phyloP scores from a whole-genome alignment of 2,888 invertebrate genomes.

The Chydorus sphaericus region DNA sequence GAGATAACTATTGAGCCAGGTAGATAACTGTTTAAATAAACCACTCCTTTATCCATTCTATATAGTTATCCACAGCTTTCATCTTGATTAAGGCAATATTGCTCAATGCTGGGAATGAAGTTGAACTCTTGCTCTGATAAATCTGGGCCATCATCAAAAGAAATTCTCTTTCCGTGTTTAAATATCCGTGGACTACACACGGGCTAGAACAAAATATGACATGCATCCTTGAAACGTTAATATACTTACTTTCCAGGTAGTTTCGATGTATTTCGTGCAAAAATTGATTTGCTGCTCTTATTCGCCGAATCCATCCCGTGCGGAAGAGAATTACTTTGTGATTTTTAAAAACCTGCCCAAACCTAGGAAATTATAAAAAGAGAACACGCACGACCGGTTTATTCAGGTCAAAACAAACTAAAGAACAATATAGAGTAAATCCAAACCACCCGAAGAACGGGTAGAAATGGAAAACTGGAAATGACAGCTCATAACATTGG shows the following conservation, averaged over 20 bases:
- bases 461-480: neutral
- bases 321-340: neutral
- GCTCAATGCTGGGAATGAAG: too few relatives aligned
- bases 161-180: too few relatives aligned
- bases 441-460: neutral
- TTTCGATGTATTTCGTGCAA: neutral
- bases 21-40: too few relatives aligned
- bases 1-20: too few relatives aligned
- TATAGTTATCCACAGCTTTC: too few relatives aligned
- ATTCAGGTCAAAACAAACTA: neutral
- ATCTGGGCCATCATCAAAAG: too few relatives aligned
- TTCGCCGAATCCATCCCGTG: neutral
- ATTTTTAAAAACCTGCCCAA: neutral
- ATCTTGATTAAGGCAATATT: too few relatives aligned
- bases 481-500: conserved; percentile 1
- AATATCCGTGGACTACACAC: too few relatives aligned
- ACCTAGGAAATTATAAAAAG: neutral
- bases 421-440: neutral
- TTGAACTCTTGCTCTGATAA: too few relatives aligned
- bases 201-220: neutral
- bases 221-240: neutral
- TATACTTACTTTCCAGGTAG: neutral
- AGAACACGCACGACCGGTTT: neutral
- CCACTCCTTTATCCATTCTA: too few relatives aligned
- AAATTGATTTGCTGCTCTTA: conserved; percentile 1